phyloP scores from a whole-genome alignment of 2,797 vertebrate genomes.

The Chrosomus eos region DNA sequence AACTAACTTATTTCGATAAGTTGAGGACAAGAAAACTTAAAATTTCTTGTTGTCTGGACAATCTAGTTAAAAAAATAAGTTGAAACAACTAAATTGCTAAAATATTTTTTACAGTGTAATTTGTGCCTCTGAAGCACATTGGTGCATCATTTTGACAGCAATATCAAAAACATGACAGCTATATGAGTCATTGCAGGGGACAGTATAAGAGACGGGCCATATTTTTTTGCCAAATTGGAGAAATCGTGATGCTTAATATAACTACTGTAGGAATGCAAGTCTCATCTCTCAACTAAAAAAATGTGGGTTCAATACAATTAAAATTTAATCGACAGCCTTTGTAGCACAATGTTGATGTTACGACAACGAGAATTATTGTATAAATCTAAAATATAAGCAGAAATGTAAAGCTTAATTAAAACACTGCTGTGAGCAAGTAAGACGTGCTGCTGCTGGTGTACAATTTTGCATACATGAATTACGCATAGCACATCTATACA shows the following conservation, averaged over 20 bases:
- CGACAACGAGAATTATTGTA: background rate
- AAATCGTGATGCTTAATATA: background rate
- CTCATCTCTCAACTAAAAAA: background rate
- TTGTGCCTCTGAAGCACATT: background rate
- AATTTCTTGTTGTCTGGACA: too few species aligned
- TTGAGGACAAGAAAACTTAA: too few species aligned
- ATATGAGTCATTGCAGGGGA: too few species aligned
- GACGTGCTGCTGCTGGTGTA: too few species aligned
- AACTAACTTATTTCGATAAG: too few species aligned
- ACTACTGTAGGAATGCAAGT: background rate
- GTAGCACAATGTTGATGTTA: background rate
- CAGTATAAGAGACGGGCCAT: too few species aligned
- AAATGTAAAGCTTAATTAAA: background rate
- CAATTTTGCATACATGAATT: too few species aligned
- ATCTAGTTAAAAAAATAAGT: too few species aligned
- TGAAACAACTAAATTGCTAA: too few species aligned
- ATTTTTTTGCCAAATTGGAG: background rate
- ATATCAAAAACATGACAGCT: background rate
- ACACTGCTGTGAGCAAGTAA: too few species aligned
- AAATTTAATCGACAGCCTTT: background rate
- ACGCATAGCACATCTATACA: too few species aligned
- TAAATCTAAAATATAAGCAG: background rate
- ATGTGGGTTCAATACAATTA: background rate
- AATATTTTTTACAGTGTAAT: too few species aligned
- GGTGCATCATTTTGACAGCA: background rate